Evolutionary conservation across 2,113 vertebrate species (phyloP).

Genomic region (Pseudolaguvia tuberculata): DNA sequence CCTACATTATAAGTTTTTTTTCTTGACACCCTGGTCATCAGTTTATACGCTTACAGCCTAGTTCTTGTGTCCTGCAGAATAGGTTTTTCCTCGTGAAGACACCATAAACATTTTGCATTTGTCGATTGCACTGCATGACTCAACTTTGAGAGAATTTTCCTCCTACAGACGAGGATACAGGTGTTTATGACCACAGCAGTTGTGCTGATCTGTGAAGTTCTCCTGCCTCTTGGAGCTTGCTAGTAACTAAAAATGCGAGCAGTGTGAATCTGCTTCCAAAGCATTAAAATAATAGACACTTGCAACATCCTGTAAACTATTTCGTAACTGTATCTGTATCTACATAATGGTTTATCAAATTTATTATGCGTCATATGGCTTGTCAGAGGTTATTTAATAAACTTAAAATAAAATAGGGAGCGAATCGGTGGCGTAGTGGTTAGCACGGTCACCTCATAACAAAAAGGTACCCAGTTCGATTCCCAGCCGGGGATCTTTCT

Average conservation of each 20-base stretch:
- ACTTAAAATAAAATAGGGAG: too few species aligned
- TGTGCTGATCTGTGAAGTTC: constrained; percentile 12
- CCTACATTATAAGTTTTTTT: constrained; percentile 29
- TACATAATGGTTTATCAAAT: too few species aligned
- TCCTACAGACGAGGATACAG: background rate
- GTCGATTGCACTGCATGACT: background rate
- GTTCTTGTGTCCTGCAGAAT: constrained; percentile 22
- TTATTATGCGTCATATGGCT: too few species aligned
- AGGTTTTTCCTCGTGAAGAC: background rate
- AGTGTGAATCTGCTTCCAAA: background rate
- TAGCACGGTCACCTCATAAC: too few species aligned
- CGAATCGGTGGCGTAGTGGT: too few species aligned
- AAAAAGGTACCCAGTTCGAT: too few species aligned
- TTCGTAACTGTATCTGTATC: too few species aligned
- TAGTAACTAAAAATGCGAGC: background rate
- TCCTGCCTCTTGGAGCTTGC: background rate
- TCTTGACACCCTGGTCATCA: too few species aligned
- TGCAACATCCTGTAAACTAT: background rate
- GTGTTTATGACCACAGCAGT: background rate
- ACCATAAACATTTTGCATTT: constrained; percentile 3
- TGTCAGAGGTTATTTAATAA: too few species aligned
- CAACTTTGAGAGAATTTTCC: constrained; percentile 5
- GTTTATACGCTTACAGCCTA: background rate
- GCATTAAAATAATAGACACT: background rate
- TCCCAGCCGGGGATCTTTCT: too few species aligned